Evolutionary conservation across 2,797 vertebrate species (phyloP), one percentile per base, ranked within the genome.

Genomic region (Semotilus atromaculatus): DNA sequence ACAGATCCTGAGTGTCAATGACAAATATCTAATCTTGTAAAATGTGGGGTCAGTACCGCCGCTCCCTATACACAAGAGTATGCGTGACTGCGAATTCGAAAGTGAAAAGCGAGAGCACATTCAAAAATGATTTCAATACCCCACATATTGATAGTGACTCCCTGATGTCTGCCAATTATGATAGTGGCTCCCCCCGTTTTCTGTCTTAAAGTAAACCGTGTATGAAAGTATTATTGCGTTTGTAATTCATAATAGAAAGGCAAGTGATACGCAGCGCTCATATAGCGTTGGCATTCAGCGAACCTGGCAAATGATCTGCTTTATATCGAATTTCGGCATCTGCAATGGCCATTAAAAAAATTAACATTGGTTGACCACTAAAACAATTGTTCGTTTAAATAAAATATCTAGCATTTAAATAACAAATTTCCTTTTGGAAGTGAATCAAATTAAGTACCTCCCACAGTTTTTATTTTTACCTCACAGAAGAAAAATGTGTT

Each of bases 11-110:
- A 64, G 29, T 3, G 29, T 64, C 62, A 64, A 31, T 64, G 62
- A 64, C 26, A 64, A 64, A 64, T 64, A 64, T 64, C 60, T 62
- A 29, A 62, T 62, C 62, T 64, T 64, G 62, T 64, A 64, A 64
- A 64, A 31, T 64, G 62, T 64, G 62, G 62, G 62, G 62, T 64
- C 62, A 64, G 62, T 64, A 64, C 62, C 62, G 62, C 26, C 62
- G 26, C 60, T 64, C 29, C 62, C 62, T 64, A 18, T 64, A 31
- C 62, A 64, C 62, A 31, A 31, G 29, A 64, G 60, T 62, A 31
- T 64, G 62, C 62, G 62, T 64, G 62, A 31, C 62, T 64, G 62
- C 26, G 62, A 31, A 64, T 64, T 31, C 62, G 62, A 31, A 64
- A 18, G 29, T 64, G 14, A 64, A 64, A 31, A 31, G 14, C 60